Conservation (phyloP, 2,113 vertebrate genomes). For the Nothocercus julius region DNA sequence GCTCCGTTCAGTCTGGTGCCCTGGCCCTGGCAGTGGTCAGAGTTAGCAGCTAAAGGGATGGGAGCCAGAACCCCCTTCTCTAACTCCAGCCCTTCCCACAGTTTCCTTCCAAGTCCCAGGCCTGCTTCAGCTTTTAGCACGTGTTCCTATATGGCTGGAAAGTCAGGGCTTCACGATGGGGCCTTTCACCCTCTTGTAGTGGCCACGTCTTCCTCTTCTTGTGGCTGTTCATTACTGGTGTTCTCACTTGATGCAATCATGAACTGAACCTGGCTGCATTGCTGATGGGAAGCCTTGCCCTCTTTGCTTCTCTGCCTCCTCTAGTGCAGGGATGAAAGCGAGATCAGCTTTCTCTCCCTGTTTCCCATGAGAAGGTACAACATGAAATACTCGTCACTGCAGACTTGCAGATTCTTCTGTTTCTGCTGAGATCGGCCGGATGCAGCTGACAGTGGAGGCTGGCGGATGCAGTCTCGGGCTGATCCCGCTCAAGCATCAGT, state of each 20-base stretch:
- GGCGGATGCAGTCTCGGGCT: neutral
- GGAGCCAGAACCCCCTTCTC: neutral
- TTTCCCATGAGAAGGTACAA: too few species aligned
- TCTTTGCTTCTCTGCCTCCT: too few species aligned
- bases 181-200: too few species aligned
- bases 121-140: neutral
- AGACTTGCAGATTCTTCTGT: neutral
- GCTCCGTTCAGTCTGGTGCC: neutral
- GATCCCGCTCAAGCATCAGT: neutral
- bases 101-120: neutral
- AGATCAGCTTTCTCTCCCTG: too few species aligned
- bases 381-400: neutral
- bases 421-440: neutral
- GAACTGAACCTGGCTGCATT: too few species aligned
- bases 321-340: too few species aligned
- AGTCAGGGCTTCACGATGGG: too few species aligned
- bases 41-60: neutral
- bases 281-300: too few species aligned
- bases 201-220: too few species aligned
- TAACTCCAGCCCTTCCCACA: neutral
- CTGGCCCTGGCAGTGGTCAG: neutral
- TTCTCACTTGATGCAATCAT: too few species aligned
- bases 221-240: too few species aligned
- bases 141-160: too few species aligned
- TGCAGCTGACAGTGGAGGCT: neutral